Conservation (phyloP, 2,888 invertebrate genomes). For the Plemyria rubiginata region DNA sequence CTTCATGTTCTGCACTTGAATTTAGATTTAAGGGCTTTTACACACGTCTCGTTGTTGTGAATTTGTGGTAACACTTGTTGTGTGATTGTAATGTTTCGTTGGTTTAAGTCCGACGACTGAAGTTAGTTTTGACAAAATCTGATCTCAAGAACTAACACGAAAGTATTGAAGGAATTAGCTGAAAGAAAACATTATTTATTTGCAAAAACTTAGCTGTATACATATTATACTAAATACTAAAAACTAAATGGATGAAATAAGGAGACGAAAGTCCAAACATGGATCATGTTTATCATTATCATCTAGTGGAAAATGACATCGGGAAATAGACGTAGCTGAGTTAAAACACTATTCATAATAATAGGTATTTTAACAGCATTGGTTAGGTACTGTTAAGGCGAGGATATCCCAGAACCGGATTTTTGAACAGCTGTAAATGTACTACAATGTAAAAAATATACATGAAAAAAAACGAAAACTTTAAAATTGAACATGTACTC, state of each 20-base stretch:
- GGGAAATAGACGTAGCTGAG: neutral
- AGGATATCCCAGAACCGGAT: too few species aligned
- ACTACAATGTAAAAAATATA: too few species aligned
- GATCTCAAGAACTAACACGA: slow-evolving; percentile 17
- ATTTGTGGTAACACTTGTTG: slow-evolving; percentile 43
- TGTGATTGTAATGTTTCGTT: slow-evolving; percentile 25
- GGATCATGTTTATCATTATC: too few species aligned
- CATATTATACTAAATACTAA: too few species aligned
- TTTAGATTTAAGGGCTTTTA: slow-evolving; percentile 26
- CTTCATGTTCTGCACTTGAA: slow-evolving; percentile 32
- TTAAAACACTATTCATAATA: neutral
- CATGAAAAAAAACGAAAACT: too few species aligned
- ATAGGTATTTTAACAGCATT: neutral
- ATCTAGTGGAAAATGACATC: slow-evolving; percentile 6
- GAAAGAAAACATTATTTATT: too few species aligned
- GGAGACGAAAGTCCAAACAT: too few species aligned
- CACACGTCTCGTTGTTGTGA: slow-evolving; percentile 17
- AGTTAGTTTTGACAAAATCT: neutral
- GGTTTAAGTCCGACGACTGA: slow-evolving; percentile 26
- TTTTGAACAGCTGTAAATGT: too few species aligned
- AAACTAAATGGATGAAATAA: too few species aligned
- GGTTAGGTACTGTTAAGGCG: too few species aligned
- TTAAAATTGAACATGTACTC: too few species aligned
- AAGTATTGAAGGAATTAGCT: neutral
- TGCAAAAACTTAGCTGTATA: too few species aligned